A percentile compares a stretch with the other conserved stretches of the same genome.
Evolutionary conservation across 2,797 vertebrate species (phyloP).

Genomic region (Tinamus major): DNA sequence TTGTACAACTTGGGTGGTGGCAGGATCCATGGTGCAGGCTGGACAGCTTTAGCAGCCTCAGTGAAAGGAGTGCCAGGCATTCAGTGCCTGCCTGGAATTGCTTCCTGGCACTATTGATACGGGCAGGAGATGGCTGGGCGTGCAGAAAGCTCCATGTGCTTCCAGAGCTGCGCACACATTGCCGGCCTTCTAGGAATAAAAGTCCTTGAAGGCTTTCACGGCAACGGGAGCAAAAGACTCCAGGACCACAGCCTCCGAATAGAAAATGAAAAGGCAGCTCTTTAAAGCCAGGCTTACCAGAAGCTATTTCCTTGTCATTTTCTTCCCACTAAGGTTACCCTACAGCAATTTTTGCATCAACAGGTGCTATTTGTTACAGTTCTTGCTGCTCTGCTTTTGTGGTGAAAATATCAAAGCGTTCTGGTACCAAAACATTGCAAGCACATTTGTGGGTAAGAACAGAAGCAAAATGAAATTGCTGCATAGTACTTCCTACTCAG

Average conservation of each 20-base stretch:
- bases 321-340: not conserved
- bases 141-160: not conserved
- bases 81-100: not conserved
- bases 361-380: not conserved
- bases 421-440: not conserved
- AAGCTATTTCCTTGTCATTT: not conserved
- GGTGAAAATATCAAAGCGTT: not conserved
- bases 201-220: not conserved
- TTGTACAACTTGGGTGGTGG: constrained; percentile 47
- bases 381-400: not conserved
- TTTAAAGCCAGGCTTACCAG: not conserved
- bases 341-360: rapidly evolving
- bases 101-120: not conserved
- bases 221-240: not conserved
- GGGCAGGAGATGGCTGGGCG: not conserved
- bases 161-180: not conserved
- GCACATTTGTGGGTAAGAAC: not conserved
- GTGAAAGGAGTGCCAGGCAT: constrained; percentile 39
- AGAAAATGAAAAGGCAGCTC: not conserved
- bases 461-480: not conserved
- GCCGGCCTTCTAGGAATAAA: not conserved
- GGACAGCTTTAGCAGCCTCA: not conserved
- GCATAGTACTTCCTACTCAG: not conserved
- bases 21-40: constrained; percentile 16
- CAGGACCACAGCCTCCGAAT: not conserved